Conservation (phyloP, 2,888 invertebrate species). For the Trachelus troglodyta region DNA sequence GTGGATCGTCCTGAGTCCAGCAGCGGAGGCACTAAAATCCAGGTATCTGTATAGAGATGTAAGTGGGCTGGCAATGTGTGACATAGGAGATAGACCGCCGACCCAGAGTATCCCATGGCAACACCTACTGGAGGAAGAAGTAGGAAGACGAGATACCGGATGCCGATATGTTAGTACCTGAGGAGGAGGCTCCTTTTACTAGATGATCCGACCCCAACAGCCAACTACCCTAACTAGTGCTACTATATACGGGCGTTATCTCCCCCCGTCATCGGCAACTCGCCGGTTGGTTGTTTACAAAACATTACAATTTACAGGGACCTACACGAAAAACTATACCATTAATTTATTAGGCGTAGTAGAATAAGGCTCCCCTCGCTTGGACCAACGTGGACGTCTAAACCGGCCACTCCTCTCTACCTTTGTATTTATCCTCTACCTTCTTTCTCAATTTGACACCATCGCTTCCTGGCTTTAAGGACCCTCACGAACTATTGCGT, state of each 20-base stretch:
- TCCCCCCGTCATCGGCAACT: slow-evolving; percentile 38
- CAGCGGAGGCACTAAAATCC: neutral
- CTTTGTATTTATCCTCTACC: slow-evolving; percentile 9
- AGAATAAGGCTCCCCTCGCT: slow-evolving; percentile 49
- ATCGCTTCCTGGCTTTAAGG: slow-evolving; percentile 23
- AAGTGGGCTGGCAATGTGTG: slow-evolving; percentile 36
- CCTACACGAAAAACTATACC: slow-evolving; percentile 44
- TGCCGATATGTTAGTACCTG: slow-evolving; percentile 14
- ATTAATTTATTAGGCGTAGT: slow-evolving; percentile 44
- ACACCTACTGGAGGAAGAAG: slow-evolving; percentile 27
- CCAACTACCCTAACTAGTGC: slow-evolving; percentile 22
- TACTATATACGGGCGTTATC: slow-evolving; percentile 28
- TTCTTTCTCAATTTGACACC: slow-evolving; percentile 20
- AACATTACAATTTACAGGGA: slow-evolving; percentile 52
- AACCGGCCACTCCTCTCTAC: slow-evolving; percentile 32
- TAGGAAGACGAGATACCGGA: neutral
- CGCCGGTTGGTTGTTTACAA: slow-evolving; percentile 55
- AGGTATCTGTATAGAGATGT: slow-evolving; percentile 29
- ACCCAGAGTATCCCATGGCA: slow-evolving; percentile 30
- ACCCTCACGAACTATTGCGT: neutral
- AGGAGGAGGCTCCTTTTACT: slow-evolving; percentile 7
- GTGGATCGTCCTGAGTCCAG: neutral
- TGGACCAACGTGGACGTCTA: slow-evolving; percentile 48
- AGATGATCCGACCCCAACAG: slow-evolving; percentile 14
- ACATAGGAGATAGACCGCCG: slow-evolving; percentile 39